Conservation (phyloP, 2,888 invertebrate species). For the Anticlea derivata region DNA sequence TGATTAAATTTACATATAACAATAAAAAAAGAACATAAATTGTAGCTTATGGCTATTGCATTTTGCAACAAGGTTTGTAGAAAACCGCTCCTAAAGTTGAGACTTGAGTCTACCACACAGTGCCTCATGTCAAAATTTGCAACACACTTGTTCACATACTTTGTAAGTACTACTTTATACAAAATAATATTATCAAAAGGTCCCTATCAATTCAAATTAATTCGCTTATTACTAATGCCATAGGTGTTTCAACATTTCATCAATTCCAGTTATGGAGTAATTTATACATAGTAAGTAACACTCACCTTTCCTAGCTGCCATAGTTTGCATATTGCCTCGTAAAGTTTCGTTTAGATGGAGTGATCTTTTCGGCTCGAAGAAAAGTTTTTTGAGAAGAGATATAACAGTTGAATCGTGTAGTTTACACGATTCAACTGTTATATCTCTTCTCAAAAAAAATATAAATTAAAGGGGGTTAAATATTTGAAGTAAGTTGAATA, state of each 20-base stretch:
- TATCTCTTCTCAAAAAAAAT: too few species aligned
- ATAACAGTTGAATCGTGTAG: too few species aligned
- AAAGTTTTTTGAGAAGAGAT: too few species aligned
- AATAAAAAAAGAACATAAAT: constrained; percentile 7
- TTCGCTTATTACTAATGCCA: constrained; percentile 20
- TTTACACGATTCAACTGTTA: too few species aligned
- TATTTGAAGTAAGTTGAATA: too few species aligned
- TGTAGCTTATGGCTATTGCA: constrained; percentile 8
- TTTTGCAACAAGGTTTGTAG: constrained; percentile 26
- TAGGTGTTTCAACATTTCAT: constrained; percentile 53
- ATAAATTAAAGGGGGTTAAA: too few species aligned
- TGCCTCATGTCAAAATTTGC: constrained; percentile 34
- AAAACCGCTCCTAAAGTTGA: constrained; percentile 13
- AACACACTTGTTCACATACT: constrained; percentile 27
- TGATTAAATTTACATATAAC: too few species aligned
- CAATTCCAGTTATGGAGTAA: constrained; percentile 47
- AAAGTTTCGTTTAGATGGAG: too few species aligned
- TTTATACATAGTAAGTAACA: constrained; percentile 74
- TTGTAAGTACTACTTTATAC: constrained; percentile 30
- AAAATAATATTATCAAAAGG: too few species aligned
- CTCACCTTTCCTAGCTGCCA: too few species aligned
- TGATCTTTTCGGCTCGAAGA: too few species aligned
- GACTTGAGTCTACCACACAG: constrained; percentile 9
- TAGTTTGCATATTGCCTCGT: too few species aligned
- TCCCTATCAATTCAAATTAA: neutral